Evolutionary conservation across 2,888 invertebrate genomes (phyloP), one percentile per base, ranked within the genome.

Genomic region (Conops quadrifasciatus): DNA sequence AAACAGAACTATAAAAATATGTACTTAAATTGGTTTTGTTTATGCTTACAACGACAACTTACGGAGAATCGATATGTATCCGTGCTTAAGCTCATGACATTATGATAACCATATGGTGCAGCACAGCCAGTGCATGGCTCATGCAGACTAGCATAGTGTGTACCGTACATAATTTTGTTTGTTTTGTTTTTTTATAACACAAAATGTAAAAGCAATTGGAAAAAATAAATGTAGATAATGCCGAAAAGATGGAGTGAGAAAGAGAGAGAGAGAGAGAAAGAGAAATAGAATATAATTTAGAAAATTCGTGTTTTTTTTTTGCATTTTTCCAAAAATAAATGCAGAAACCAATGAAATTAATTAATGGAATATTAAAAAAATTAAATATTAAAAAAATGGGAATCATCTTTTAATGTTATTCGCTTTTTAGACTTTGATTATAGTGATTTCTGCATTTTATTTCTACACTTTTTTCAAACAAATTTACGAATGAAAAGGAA

Each of bases 61-160:
- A 95, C 95, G 85, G 94, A 92, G 88, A 98, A 98, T 84, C 87
- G 87, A 82, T 88, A 85, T 16, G 96, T 94, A 85, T 97, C 91
- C 80, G 89, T 91, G 83, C 94, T 95, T 77, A 98, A 90, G 79
- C 90, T 90, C 94, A 98, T 95, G 85, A 96, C 94, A 88, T 99
- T 95, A 84, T 92, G 92, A 89, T 93, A 99, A 80, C 98, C 97
- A 87, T 98, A 99, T 28, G 98, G 97, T 77, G 96, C 93, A 75
- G 94, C 96, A 88, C 98, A 99, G 74, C 90, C 90, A 66, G 87
- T 82, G 80, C 93, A 93, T 75, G 94, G 93, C 83, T 90, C 89
- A 79, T 86, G 84, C 85, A 93, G 88, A 87, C 93, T 93, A 81
- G 75, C 78, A 36, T 36, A 36, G 36, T 36, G 36, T 36, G 36